phyloP scores from a whole-genome alignment of 2,113 vertebrate genomes.

The Hassar affinis region DNA sequence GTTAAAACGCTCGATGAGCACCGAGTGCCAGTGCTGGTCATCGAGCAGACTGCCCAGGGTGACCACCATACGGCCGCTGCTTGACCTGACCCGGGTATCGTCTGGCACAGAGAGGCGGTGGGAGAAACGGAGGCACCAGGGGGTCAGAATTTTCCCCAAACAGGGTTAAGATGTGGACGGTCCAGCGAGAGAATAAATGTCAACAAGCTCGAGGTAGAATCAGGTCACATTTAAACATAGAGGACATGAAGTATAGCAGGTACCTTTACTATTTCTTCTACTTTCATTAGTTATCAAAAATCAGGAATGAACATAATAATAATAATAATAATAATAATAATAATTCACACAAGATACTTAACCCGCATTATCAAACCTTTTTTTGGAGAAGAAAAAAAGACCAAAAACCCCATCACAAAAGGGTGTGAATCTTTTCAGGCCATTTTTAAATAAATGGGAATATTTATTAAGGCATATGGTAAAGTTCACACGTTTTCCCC shows the following conservation, averaged over 20 bases:
- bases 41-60: slow-evolving; percentile 91
- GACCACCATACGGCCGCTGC: slow-evolving; percentile 73
- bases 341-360: not conserved
- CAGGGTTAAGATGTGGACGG: not conserved
- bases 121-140: not conserved
- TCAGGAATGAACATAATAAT: no score
- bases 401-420: not conserved
- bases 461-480: not conserved
- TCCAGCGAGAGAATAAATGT: not conserved
- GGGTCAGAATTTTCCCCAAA: not conserved
- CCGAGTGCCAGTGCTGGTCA: slow-evolving; percentile 95
- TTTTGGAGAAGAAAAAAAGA: not conserved
- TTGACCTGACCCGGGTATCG: slow-evolving; percentile 80
- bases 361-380: not conserved
- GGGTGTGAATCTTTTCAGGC: not conserved
- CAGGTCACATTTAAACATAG: not conserved
- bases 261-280: no score
- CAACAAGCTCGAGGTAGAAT: not conserved
- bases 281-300: no score
- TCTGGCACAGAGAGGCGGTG: slow-evolving; percentile 66
- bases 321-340: not conserved
- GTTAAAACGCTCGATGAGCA: slow-evolving; percentile 92
- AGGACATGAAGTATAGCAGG: not conserved
- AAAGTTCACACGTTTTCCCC: not conserved
- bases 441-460: not conserved